Percentiles rank a stretch among this genome's conserved stretches.
These are phyloP conservation scores for Sebastes melanostomus DNA, from an alignment of 2,797 vertebrate species.

Conservation along the genomic window DNA sequence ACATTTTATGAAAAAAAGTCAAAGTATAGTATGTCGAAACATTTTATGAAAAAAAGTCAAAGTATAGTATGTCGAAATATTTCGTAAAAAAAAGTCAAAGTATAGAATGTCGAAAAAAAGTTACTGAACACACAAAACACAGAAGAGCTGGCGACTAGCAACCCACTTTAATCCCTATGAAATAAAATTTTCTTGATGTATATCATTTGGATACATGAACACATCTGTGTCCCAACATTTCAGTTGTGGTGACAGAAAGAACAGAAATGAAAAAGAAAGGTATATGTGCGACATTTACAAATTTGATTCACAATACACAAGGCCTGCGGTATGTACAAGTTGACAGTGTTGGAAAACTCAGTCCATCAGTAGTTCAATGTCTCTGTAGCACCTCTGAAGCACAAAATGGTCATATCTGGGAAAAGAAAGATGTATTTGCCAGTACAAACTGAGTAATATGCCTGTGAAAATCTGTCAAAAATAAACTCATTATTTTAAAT, in stretches of 20 bases:
- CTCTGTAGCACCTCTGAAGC: conserved; percentile 71
- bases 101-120: no score
- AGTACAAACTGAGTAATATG: conserved; percentile 40
- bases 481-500: conserved; percentile 23
- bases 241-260: conserved; percentile 21
- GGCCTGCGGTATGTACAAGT: conserved; percentile 73
- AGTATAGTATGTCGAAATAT: fast-evolving
- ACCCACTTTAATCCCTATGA: conserved; percentile 76
- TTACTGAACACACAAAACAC: conserved; percentile 39
- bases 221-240: conserved; percentile 35
- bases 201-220: conserved; percentile 59
- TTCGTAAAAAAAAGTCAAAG: fast-evolving
- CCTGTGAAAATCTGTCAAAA: conserved; percentile 54
- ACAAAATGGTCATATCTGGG: conserved; percentile 31
- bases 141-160: conserved; percentile 58
- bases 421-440: conserved; percentile 6
- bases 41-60: fast-evolving
- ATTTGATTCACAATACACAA: conserved; percentile 63
- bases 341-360: conserved; percentile 39
- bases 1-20: fast-evolving
- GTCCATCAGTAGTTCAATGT: conserved; percentile 74
- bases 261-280: conserved; percentile 1
- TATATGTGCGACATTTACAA: conserved; percentile 53
- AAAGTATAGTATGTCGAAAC: no score
- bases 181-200: conserved; percentile 45